phyloP scores from a whole-genome alignment of 2,888 invertebrate species.

The Globia sparganii region DNA sequence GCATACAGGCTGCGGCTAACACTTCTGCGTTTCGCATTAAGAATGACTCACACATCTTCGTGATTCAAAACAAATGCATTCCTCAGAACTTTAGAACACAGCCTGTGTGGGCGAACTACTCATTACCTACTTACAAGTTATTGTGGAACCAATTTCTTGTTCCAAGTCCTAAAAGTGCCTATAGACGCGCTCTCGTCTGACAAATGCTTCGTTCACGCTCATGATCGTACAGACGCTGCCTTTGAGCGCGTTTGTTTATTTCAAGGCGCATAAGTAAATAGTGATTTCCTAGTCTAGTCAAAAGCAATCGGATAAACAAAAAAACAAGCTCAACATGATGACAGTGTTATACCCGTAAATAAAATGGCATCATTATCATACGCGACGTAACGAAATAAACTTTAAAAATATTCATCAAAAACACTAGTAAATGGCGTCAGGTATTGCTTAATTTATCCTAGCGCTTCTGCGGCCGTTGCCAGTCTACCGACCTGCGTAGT shows the following conservation, averaged over 20 bases:
- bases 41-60: background rate
- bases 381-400: constrained; percentile 57
- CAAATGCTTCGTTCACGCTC: constrained; percentile 1
- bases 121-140: constrained; percentile 33
- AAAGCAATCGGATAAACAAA: constrained; percentile 33
- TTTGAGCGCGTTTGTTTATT: constrained; percentile 1
- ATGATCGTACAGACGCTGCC: background rate
- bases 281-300: constrained; percentile 27
- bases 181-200: background rate
- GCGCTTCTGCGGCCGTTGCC: background rate
- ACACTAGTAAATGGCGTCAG: constrained; percentile 51
- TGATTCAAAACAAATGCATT: background rate
- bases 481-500: constrained; percentile 5
- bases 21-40: constrained; percentile 9
- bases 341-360: constrained; percentile 56
- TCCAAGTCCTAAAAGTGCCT: background rate
- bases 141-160: constrained; percentile 18
- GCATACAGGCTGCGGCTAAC: background rate
- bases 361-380: constrained; percentile 62
- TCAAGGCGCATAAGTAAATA: constrained; percentile 1
- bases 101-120: background rate
- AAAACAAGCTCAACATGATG: constrained; percentile 36
- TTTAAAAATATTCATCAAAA: constrained; percentile 60
- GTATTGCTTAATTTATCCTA: constrained; percentile 38
- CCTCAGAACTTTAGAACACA: constrained; percentile 6